These are phyloP conservation scores for Potorous gilbertii DNA, from an alignment of 2,797 vertebrate genomes.

Conservation along the genomic window DNA sequence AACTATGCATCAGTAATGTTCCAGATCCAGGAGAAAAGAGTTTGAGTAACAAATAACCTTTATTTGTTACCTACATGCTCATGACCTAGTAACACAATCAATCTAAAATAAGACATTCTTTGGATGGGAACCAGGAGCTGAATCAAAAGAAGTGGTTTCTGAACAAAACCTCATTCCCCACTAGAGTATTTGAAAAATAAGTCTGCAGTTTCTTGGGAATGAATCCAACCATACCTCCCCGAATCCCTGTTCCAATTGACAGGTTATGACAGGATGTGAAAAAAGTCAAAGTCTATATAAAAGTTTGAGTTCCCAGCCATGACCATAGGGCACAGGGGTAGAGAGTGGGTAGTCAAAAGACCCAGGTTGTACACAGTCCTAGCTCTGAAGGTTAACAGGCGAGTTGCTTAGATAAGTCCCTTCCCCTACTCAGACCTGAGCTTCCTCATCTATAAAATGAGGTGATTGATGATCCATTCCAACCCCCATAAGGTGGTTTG, in stretches of 20 bases:
- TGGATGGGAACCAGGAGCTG: neutral
- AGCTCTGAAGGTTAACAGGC: neutral
- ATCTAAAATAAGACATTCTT: neutral
- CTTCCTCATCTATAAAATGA: neutral
- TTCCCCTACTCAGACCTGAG: neutral
- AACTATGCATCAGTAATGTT: neutral
- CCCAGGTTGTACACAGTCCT: neutral
- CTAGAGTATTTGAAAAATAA: neutral
- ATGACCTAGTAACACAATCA: neutral
- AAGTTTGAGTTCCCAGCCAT: neutral
- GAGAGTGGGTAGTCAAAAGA: neutral
- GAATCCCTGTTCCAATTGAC: neutral
- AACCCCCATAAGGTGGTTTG: neutral
- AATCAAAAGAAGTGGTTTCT: neutral
- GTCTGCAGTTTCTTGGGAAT: neutral
- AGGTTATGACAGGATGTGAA: neutral
- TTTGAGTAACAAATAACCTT: neutral
- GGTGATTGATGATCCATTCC: neutral
- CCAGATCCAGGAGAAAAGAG: neutral
- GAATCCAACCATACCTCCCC: neutral
- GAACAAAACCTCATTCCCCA: neutral
- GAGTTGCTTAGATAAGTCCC: neutral
- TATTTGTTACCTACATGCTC: neutral
- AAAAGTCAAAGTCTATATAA: neutral
- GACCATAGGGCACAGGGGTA: neutral